Percentiles rank a stretch among this genome's conserved stretches.
These are phyloP conservation scores for Cenopis cana DNA, from an alignment of 2,888 invertebrate genomes.

Conservation along the genomic window DNA sequence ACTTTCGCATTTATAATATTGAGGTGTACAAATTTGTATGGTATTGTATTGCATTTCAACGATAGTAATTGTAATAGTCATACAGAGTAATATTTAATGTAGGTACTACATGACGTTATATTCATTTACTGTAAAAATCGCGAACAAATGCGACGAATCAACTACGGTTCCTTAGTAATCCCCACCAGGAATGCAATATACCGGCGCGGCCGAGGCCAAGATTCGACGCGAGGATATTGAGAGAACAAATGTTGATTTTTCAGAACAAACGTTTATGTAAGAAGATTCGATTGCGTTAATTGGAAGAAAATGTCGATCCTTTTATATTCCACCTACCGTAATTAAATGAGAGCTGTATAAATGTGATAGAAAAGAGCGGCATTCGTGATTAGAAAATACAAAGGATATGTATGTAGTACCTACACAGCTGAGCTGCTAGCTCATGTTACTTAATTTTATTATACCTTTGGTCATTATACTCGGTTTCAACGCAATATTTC, in stretches of 20 bases:
- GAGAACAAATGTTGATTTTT: conserved; percentile 36
- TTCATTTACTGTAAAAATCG: no score
- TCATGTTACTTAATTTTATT: neutral
- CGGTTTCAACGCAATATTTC: neutral
- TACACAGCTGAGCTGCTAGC: no score
- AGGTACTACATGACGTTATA: neutral
- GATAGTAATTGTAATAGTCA: no score
- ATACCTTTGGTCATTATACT: neutral
- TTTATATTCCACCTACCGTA: neutral
- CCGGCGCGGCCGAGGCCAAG: conserved; percentile 18
- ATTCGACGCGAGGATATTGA: conserved; percentile 20
- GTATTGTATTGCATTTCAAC: no score
- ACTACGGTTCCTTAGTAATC: conserved; percentile 27
- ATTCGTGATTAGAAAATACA: neutral
- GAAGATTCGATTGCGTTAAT: conserved; percentile 24
- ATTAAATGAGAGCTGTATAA: neutral
- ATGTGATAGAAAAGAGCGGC: neutral
- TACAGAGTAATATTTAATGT: neutral
- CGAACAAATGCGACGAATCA: conserved; percentile 18
- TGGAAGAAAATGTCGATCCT: conserved; percentile 3
- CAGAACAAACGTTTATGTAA: conserved; percentile 26
- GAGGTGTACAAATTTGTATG: no score
- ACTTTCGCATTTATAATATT: no score
- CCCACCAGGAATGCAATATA: conserved; percentile 34
- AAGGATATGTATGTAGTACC: no score